Conservation (phyloP, 1,140 invertebrate genomes). For the Papilio glaucus region DNA sequence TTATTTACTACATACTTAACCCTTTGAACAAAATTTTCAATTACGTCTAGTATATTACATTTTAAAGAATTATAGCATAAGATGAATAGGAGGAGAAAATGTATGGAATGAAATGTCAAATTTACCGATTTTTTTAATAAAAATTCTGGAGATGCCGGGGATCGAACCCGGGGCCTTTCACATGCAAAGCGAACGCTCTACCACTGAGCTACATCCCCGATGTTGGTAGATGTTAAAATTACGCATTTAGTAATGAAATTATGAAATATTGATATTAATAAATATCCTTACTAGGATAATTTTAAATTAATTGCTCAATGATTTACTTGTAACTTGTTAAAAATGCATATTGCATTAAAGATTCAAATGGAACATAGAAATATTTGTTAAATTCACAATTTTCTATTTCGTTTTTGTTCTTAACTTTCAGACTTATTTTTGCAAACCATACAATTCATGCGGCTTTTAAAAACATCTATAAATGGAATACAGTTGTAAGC, state of each 20-base stretch:
- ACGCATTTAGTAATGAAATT: background rate
- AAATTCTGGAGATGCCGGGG: constrained; percentile 53
- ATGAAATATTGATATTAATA: no score
- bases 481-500: constrained; percentile 17
- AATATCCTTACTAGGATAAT: no score
- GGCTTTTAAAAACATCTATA: background rate
- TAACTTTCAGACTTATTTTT: background rate
- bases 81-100: background rate
- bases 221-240: background rate
- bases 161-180: constrained; percentile 87
- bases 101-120: no score
- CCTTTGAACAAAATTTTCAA: no score
- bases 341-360: no score
- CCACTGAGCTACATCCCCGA: constrained; percentile 86
- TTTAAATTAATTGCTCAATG: no score
- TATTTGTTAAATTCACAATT: no score
- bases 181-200: constrained; percentile 97
- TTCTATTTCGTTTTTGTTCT: background rate
- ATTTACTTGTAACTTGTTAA: no score
- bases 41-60: no score
- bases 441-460: background rate
- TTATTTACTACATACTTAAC: constrained; percentile 36
- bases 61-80: constrained; percentile 20
- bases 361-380: no score
- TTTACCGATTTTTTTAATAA: constrained; percentile 84